These are phyloP conservation scores for Leptodactylus fallax DNA, from an alignment of 2,797 vertebrate genomes.

Conservation along the genomic window DNA sequence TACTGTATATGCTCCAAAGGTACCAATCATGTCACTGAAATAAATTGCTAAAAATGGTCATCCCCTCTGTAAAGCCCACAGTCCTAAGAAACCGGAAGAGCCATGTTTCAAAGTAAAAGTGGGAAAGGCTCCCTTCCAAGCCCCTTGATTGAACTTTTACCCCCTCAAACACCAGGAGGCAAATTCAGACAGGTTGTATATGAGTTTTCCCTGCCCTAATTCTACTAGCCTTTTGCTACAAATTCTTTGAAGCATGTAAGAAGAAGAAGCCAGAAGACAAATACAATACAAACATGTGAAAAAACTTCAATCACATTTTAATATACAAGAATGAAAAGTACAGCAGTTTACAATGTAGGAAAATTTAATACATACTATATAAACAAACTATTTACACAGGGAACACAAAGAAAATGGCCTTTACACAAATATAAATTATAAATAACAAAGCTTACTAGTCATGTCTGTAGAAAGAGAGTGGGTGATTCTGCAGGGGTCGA, in stretches of 20 bases:
- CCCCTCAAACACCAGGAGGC: too few relatives aligned
- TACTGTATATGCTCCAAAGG: too few relatives aligned
- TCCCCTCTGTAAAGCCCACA: too few relatives aligned
- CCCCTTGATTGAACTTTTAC: too few relatives aligned
- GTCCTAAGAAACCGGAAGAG: too few relatives aligned
- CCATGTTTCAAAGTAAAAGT: too few relatives aligned
- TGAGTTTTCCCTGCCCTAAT: not conserved
- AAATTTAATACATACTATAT: conserved; percentile 99
- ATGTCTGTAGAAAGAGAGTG: conserved; percentile 16
- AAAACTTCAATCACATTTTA: conserved; percentile 76
- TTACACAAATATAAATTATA: conserved; percentile 99
- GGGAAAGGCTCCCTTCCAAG: too few relatives aligned
- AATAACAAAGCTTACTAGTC: conserved; percentile 71
- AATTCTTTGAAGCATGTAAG: not conserved
- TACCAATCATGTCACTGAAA: too few relatives aligned
- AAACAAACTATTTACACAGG: conserved; percentile 98
- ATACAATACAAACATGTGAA: conserved; percentile 23
- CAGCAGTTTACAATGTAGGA: conserved; percentile 91
- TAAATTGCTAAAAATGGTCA: too few relatives aligned
- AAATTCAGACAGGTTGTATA: too few relatives aligned
- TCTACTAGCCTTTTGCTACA: not conserved
- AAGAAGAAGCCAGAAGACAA: not conserved
- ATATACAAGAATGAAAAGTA: conserved; percentile 81
- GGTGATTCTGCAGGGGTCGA: not conserved
- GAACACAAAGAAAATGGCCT: conserved; percentile 90